phyloP scores from a whole-genome alignment of 2,113 vertebrate genomes.

The Cyphomyrus discorhynchus region DNA sequence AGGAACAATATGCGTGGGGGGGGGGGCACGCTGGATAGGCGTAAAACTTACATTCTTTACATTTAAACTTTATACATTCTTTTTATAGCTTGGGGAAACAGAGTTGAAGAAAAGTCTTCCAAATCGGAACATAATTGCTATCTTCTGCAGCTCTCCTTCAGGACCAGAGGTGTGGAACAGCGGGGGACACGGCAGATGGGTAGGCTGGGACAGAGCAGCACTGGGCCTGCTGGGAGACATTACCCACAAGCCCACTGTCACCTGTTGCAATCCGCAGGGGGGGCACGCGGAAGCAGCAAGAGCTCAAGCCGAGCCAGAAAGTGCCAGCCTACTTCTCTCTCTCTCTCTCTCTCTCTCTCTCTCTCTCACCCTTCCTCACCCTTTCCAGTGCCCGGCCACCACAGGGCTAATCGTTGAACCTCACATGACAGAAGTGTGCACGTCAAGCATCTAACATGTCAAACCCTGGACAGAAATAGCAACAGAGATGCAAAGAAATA shows the following conservation, averaged over 20 bases:
- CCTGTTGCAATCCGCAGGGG: slow-evolving; percentile 2
- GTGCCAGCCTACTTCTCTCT: not conserved
- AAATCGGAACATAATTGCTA: not conserved
- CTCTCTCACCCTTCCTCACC: not conserved
- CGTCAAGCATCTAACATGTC: not conserved
- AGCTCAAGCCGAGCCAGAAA: not conserved
- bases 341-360: slow-evolving; percentile 1
- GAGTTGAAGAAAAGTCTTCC: not conserved
- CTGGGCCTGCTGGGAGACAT: slow-evolving; percentile 2
- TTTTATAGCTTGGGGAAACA: not conserved
- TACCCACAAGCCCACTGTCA: slow-evolving; percentile 1
- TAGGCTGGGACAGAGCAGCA: not conserved
- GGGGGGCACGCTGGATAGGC: not conserved
- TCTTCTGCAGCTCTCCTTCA: not conserved
- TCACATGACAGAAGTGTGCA: not conserved
- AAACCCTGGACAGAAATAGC: not conserved
- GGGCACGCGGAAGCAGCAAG: not conserved
- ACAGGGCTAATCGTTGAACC: slow-evolving; percentile 35
- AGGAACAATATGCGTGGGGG: not conserved
- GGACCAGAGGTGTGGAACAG: slow-evolving; percentile 6
- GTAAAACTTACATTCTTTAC: not conserved
- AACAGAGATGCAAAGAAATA: not conserved
- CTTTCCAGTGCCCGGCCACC: slow-evolving; percentile 37
- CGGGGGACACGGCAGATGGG: not conserved
- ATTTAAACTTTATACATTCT: not conserved